Evolutionary conservation across 2,797 vertebrate species (phyloP).

Genomic region (Eurystomus glaucurus): DNA sequence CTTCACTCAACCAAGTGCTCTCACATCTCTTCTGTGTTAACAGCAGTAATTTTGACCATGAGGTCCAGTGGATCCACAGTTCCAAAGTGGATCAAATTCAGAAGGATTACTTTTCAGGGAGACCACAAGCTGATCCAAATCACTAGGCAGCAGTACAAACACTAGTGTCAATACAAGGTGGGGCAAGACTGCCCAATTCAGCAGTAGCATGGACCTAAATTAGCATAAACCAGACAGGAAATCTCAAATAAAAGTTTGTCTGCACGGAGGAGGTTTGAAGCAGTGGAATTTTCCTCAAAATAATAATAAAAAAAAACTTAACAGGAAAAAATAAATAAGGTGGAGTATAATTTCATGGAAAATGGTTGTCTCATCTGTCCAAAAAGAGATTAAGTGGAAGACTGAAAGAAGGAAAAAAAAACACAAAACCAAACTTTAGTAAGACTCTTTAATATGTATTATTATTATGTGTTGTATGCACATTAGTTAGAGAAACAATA

Average conservation of each 20-base stretch:
- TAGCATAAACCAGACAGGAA: background rate
- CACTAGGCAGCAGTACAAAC: background rate
- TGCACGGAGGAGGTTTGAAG: background rate
- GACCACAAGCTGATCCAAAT: background rate
- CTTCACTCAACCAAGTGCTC: fast-evolving
- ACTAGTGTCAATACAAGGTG: background rate
- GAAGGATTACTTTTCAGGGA: background rate
- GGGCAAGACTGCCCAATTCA: background rate
- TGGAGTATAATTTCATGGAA: background rate
- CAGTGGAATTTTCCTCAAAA: background rate
- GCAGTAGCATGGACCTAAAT: background rate
- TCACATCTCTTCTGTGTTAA: background rate
- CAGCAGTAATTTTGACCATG: background rate
- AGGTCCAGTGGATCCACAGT: background rate
- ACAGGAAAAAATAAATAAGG: background rate
- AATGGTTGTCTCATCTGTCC: background rate
- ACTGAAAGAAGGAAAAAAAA: background rate
- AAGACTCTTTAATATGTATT: background rate
- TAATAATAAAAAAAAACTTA: background rate
- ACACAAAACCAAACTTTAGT: fast-evolving
- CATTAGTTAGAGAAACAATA: background rate
- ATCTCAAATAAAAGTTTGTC: background rate
- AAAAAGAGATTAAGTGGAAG: background rate
- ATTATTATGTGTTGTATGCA: background rate
- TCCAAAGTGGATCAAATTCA: background rate